Base-by-base conservation (phyloP, 2,797 vertebrate species). In the Bradypodion ventrale region DNA sequence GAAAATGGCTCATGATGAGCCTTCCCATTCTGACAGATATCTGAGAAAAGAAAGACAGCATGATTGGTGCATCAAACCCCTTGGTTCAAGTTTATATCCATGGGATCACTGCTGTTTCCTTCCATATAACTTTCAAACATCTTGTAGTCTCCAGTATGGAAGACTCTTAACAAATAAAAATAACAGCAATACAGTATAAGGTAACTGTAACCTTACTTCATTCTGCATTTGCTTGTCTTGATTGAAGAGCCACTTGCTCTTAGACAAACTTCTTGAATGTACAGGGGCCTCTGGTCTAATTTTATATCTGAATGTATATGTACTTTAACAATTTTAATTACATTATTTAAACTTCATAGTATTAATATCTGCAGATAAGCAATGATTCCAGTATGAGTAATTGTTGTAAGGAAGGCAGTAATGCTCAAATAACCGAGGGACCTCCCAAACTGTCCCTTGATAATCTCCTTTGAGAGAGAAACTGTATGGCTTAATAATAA, bases 1-100 rank as follows among this genome's bases (percentile, higher is more conserved):
- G 80, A 85, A 82, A 83, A 75, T 77, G 42, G 83, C 82, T 82
- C 84, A 78, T 77, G 83, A 78, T 29, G 35, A 62, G 10, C 72
- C 77, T n/a, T 49, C 46, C 5, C 29, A 68, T 32, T 37, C 23
- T 49, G 49, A 59, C 15, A 75, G 52, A 35, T 60, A 42, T 7
- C 42, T 32, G 16, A 73, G 25, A 25, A 80, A 72, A 65, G 65
- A 65, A 40, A 69, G 52, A 15, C 21, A 85, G 5, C 35, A 42
- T 25, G 29, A 16, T 25, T 44, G 10, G 6, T 5, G 23, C 40
- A n/a, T 37, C 37, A 15, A 75, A 52, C 42, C 29, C 3, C 70
- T 8, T 77, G 37, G 4, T 42, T 15, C 23, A 49, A 44, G 27
- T n/a, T 27, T 73, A 73, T 44, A 44, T 13, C 7, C 8, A 21